These are phyloP conservation scores for Platyura marginata DNA, from an alignment of 1,140 invertebrate genomes.

Conservation along the genomic window DNA sequence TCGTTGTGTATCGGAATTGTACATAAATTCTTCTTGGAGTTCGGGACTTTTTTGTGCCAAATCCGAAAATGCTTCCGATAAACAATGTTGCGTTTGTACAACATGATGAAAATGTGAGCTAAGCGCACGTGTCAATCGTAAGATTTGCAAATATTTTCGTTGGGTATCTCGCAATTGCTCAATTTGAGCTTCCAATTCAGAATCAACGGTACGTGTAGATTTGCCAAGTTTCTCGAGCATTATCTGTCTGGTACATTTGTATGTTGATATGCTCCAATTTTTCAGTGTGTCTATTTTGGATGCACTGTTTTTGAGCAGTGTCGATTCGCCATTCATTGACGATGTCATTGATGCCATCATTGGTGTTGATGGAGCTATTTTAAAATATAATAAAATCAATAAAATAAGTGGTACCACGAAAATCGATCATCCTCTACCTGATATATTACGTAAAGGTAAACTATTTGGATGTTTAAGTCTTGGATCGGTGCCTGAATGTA, in stretches of 20 bases:
- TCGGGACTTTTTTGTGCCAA: slow-evolving; percentile 87
- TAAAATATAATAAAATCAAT: slow-evolving; percentile 7
- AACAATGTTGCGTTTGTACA: slow-evolving; percentile 52
- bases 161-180: slow-evolving; percentile 85
- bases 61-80: slow-evolving; percentile 64
- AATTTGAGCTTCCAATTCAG: slow-evolving; percentile 83
- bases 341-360: slow-evolving; percentile 27
- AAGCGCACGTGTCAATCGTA: slow-evolving; percentile 65
- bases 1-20: slow-evolving; percentile 89
- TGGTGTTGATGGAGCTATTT: slow-evolving; percentile 11
- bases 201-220: slow-evolving; percentile 58
- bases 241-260: slow-evolving; percentile 89
- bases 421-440: slow-evolving; percentile 11
- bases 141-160: slow-evolving; percentile 75
- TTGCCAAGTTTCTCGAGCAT: slow-evolving; percentile 91
- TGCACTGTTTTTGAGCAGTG: slow-evolving; percentile 37
- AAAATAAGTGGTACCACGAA: slow-evolving; percentile 4
- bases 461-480: slow-evolving; percentile 14
- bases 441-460: slow-evolving; percentile 29
- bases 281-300: slow-evolving; percentile 78
- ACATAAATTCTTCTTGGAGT: slow-evolving; percentile 84
- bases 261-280: slow-evolving; percentile 93
- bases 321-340: slow-evolving; percentile 38
- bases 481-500: slow-evolving; percentile 47
- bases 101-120: slow-evolving; percentile 79